Percentiles rank a stretch among this genome's conserved stretches.
phyloP scores from a whole-genome alignment of 1,140 invertebrate species.

The Orussus abietinus region DNA sequence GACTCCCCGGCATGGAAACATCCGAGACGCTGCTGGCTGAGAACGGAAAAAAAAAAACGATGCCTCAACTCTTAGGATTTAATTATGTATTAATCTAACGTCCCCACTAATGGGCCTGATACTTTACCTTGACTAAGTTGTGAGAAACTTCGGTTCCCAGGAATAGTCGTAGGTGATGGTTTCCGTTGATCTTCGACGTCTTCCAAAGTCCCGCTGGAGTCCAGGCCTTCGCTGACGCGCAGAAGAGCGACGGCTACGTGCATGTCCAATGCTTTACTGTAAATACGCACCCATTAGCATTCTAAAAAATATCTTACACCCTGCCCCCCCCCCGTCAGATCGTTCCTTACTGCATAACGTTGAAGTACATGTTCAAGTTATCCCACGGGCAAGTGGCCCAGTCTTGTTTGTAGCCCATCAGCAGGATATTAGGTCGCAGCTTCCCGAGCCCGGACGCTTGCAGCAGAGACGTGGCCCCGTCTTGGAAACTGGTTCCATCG shows the following conservation, averaged over 20 bases:
- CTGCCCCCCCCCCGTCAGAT: too few species aligned
- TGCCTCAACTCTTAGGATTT: too few species aligned
- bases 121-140: slow-evolving; percentile 62
- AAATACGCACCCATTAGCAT: too few species aligned
- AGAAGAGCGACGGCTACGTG: slow-evolving; percentile 87
- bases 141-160: slow-evolving; percentile 59
- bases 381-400: slow-evolving; percentile 74
- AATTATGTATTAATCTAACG: slow-evolving; percentile 11
- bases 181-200: slow-evolving; percentile 47
- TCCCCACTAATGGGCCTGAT: too few species aligned
- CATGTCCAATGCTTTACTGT: slow-evolving; percentile 87
- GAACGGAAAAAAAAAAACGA: slow-evolving; percentile 17
- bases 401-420: slow-evolving; percentile 89
- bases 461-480: slow-evolving; percentile 68
- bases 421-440: slow-evolving; percentile 81
- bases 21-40: slow-evolving; percentile 66
- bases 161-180: slow-evolving; percentile 35
- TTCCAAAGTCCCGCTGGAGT: slow-evolving; percentile 63
- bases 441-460: slow-evolving; percentile 86
- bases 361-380: slow-evolving; percentile 81
- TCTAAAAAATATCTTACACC: too few species aligned
- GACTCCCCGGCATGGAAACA: slow-evolving; percentile 57
- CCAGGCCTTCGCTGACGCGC: slow-evolving; percentile 76
- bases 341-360: slow-evolving; percentile 92
- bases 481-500: slow-evolving; percentile 73